A percentile compares a stretch with the other conserved stretches of the same genome.
Evolutionary conservation across 2,888 invertebrate species (phyloP).

Genomic region (Ormia ochracea): DNA sequence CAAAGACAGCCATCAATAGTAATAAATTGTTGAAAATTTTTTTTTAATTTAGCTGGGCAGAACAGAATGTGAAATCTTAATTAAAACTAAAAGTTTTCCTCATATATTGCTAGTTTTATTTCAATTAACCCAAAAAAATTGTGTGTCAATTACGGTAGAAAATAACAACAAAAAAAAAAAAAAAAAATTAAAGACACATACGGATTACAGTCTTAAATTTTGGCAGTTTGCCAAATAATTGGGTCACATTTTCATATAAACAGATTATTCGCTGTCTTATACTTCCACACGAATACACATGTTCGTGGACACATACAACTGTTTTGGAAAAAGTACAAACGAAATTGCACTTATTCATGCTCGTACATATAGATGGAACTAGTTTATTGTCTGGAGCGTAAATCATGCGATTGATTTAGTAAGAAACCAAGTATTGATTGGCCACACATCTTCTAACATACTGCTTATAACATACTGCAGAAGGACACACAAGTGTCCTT

Average conservation of each 20-base stretch:
- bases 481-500: background rate
- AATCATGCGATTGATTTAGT: background rate
- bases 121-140: background rate
- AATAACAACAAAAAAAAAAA: too few species aligned
- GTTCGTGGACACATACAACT: background rate
- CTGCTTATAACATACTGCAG: too few species aligned
- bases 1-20: too few species aligned
- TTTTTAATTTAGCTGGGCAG: too few species aligned
- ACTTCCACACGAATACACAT: too few species aligned
- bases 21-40: too few species aligned
- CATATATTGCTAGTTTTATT: too few species aligned
- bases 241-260: constrained; percentile 39
- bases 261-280: constrained; percentile 14
- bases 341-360: background rate
- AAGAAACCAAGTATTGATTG: background rate
- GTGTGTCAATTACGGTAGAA: constrained; percentile 21
- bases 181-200: constrained; percentile 21
- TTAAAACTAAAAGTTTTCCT: too few species aligned
- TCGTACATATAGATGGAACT: background rate
- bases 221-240: constrained; percentile 42
- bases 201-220: constrained; percentile 8
- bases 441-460: background rate
- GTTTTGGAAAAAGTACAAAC: background rate
- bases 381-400: background rate
- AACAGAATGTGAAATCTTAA: too few species aligned